A percentile compares a stretch with the other conserved stretches of the same genome.
phyloP scores from a whole-genome alignment of 2,888 invertebrate species.

The Resseliella maxima region DNA sequence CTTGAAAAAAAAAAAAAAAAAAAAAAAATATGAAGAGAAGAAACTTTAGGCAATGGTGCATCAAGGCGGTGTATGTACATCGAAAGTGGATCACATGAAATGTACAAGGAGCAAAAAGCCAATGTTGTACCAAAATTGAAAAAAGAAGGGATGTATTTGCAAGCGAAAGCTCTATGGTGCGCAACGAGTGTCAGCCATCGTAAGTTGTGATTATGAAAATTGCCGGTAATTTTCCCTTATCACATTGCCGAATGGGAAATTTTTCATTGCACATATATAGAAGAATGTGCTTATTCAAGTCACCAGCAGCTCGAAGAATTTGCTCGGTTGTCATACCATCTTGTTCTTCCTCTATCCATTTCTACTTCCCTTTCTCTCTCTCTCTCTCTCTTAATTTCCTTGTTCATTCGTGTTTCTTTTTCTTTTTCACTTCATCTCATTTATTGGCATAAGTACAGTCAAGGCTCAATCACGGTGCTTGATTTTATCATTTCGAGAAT shows the following conservation, averaged over 20 bases:
- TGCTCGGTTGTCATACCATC: neutral
- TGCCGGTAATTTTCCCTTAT: conserved; percentile 55
- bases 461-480: conserved; percentile 1
- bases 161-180: neutral
- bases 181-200: conserved; percentile 43
- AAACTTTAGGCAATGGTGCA: neutral
- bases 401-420: too few species aligned
- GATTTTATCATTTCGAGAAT: conserved; percentile 14
- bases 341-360: neutral
- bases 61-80: neutral
- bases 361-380: neutral
- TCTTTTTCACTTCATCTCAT: neutral
- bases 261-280: conserved; percentile 30
- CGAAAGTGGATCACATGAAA: neutral
- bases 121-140: neutral
- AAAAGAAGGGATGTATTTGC: neutral
- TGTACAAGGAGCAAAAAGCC: neutral
- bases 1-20: too few species aligned
- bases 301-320: neutral
- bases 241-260: conserved; percentile 39
- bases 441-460: neutral
- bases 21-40: neutral
- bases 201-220: conserved; percentile 56
- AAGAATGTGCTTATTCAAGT: neutral
- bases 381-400: neutral